phyloP scores from a whole-genome alignment of 2,113 vertebrate species.

The Hemiscyllium ocellatum region DNA sequence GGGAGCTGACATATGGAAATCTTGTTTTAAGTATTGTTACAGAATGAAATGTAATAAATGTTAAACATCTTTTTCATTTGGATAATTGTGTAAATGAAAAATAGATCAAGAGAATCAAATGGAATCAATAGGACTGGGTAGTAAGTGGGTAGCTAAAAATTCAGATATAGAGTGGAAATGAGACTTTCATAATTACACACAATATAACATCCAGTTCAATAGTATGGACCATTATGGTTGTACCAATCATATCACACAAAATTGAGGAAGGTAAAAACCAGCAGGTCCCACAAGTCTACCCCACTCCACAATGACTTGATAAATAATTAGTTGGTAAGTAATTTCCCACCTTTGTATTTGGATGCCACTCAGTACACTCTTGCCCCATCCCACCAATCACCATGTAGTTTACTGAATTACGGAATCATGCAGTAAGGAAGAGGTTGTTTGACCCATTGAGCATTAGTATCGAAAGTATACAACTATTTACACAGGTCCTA shows the following conservation, averaged over 20 bases:
- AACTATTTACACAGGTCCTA: no score
- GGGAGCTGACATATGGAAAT: background rate
- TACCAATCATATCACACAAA: background rate
- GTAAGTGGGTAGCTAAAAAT: background rate
- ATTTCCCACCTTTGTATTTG: background rate
- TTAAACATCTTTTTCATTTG: background rate
- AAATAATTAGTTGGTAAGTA: background rate
- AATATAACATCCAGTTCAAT: background rate
- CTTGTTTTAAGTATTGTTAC: background rate
- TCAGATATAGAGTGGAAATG: background rate
- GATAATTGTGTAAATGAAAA: background rate
- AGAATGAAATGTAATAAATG: background rate
- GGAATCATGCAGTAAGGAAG: no score
- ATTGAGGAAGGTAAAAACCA: background rate
- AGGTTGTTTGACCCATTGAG: no score
- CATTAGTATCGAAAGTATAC: no score
- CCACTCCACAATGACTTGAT: no score
- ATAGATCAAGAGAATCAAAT: background rate
- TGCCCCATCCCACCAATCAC: no score
- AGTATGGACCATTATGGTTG: background rate
- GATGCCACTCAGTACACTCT: no score
- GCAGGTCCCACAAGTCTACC: background rate
- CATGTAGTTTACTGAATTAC: no score
- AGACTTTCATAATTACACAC: background rate
- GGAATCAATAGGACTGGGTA: background rate